phyloP scores from a whole-genome alignment of 2,797 vertebrate genomes.

The Pagetopsis macropterus region DNA sequence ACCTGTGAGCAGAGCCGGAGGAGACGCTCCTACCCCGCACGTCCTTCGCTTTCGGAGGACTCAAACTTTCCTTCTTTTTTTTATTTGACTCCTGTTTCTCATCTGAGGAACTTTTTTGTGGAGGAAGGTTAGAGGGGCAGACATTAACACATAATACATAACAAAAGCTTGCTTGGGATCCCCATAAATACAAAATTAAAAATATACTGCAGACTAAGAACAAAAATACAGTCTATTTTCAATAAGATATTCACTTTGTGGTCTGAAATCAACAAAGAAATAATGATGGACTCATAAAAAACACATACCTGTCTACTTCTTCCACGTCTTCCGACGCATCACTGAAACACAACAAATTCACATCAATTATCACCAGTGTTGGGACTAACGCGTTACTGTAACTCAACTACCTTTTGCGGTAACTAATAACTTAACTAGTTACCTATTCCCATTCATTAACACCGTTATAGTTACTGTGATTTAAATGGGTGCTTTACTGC shows the following conservation, averaged over 20 bases:
- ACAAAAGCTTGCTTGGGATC: not conserved
- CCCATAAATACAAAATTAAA: not conserved
- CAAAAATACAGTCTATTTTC: not conserved
- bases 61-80: conserved; percentile 73
- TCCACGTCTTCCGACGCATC: conserved; percentile 70
- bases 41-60: conserved; percentile 69
- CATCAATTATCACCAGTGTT: not conserved
- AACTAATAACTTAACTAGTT: no score
- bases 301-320: conserved; percentile 74
- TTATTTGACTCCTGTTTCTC: conserved; percentile 84
- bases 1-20: conserved; percentile 79
- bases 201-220: not conserved
- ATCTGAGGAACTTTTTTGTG: conserved; percentile 82
- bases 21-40: conserved; percentile 66
- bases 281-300: not conserved
- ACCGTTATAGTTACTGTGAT: no score
- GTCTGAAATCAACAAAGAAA: not conserved
- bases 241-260: not conserved
- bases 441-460: no score
- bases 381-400: no score
- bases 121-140: not conserved
- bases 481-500: no score
- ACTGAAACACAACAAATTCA: conserved; percentile 65
- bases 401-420: no score
- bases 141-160: not conserved